phyloP scores from a whole-genome alignment of 2,113 vertebrate species.

The Campylomormyrus tamandua region DNA sequence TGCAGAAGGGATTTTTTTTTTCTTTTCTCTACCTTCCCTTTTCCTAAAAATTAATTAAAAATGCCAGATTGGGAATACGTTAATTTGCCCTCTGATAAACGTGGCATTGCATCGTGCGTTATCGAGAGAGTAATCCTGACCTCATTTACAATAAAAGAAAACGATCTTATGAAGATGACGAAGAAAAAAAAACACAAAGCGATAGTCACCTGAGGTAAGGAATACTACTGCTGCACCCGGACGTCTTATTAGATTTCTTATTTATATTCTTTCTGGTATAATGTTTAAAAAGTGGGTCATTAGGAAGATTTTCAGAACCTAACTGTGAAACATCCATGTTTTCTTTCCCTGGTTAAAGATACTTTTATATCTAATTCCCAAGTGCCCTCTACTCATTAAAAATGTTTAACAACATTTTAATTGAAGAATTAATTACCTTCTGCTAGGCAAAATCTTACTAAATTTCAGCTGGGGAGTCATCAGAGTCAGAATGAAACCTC shows the following conservation, averaged over 20 bases:
- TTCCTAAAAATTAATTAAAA: constrained; percentile 53
- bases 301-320: constrained; percentile 50
- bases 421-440: constrained; percentile 80
- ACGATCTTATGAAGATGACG: neutral
- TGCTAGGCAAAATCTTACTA: constrained; percentile 65
- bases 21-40: constrained; percentile 35
- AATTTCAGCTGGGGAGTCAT: constrained; percentile 69
- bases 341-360: constrained; percentile 64
- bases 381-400: constrained; percentile 71
- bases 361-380: constrained; percentile 65
- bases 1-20: neutral
- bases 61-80: constrained; percentile 53
- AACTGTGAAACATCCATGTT: constrained; percentile 60
- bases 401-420: constrained; percentile 82
- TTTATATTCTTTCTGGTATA: constrained; percentile 49
- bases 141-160: constrained; percentile 56
- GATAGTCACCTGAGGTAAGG: constrained; percentile 68
- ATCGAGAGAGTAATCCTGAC: constrained; percentile 53
- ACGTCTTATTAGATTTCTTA: constrained; percentile 56
- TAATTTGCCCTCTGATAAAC: constrained; percentile 38
- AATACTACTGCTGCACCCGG: constrained; percentile 52
- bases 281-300: constrained; percentile 63
- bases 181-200: constrained; percentile 36
- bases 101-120: constrained; percentile 36
- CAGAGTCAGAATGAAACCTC: constrained; percentile 47